phyloP scores from a whole-genome alignment of 1,140 invertebrate species.

The Cyclina sinensis region DNA sequence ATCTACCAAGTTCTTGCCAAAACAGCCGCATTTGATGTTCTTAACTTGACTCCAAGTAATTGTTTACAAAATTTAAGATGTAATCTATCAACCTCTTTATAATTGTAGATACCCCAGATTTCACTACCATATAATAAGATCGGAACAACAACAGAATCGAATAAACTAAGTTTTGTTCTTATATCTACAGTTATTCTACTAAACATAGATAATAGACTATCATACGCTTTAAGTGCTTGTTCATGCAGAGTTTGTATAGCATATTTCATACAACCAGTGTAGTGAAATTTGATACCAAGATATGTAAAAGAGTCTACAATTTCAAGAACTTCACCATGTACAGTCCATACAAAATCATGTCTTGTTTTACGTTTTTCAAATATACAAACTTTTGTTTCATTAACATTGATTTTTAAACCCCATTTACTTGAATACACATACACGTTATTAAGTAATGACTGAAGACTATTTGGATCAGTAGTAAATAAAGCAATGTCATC shows the following conservation, averaged over 20 bases:
- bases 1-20: background rate
- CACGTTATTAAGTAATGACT: too few species aligned
- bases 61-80: conserved; percentile 40
- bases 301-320: conserved; percentile 26
- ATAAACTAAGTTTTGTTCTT: conserved; percentile 2
- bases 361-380: background rate
- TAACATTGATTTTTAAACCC: background rate
- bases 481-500: too few species aligned
- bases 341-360: background rate
- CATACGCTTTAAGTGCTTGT: conserved; percentile 1
- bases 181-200: background rate
- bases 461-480: too few species aligned
- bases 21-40: background rate
- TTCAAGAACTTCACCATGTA: conserved; percentile 37
- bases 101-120: conserved; percentile 27
- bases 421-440: too few species aligned
- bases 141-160: conserved; percentile 11
- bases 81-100: background rate
- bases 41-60: background rate
- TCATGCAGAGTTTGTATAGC: background rate
- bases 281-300: background rate
- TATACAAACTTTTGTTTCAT: background rate
- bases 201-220: background rate
- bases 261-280: background rate
- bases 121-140: conserved; percentile 32